Percentiles rank a stretch among this genome's conserved stretches.
Conservation (phyloP, 2,113 vertebrate genomes). For the Falco punctatus region DNA sequence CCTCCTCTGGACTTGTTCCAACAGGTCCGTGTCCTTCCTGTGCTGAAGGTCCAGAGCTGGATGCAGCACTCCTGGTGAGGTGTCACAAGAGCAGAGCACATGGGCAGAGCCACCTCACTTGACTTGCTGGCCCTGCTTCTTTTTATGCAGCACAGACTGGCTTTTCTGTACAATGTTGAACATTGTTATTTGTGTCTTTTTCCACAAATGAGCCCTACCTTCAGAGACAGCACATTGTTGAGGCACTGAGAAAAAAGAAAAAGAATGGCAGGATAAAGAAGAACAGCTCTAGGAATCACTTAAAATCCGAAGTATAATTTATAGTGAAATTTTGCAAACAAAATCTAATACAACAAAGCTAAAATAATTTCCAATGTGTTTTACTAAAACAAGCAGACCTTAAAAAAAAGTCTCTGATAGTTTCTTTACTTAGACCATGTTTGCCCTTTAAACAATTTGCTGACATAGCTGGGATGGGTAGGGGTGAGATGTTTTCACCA, state of each 20-base stretch:
- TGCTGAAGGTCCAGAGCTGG: not conserved
- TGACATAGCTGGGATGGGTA: not conserved
- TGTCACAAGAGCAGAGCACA: fast-evolving
- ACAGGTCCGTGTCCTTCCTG: fast-evolving
- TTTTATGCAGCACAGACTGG: not conserved
- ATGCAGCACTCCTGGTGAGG: not conserved
- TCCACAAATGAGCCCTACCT: not conserved
- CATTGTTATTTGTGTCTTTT: not conserved
- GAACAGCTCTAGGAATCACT: not conserved
- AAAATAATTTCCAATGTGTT: not conserved
- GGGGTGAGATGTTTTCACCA: not conserved
- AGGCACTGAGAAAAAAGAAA: not conserved
- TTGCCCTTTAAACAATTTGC: slow-evolving; percentile 32
- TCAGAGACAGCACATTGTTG: not conserved
- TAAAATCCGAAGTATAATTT: not conserved
- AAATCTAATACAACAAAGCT: not conserved
- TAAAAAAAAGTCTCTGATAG: not conserved
- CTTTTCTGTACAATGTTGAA: not conserved
- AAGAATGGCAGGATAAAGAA: not conserved
- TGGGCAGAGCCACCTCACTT: not conserved
- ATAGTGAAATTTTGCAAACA: not conserved
- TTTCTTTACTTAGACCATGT: not conserved
- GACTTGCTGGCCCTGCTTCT: fast-evolving
- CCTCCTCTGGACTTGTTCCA: not conserved
- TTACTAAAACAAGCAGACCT: not conserved